Evolutionary conservation across 2,113 vertebrate genomes (phyloP), one percentile per base, ranked within the genome.

Genomic region (Baryphthengus martii): DNA sequence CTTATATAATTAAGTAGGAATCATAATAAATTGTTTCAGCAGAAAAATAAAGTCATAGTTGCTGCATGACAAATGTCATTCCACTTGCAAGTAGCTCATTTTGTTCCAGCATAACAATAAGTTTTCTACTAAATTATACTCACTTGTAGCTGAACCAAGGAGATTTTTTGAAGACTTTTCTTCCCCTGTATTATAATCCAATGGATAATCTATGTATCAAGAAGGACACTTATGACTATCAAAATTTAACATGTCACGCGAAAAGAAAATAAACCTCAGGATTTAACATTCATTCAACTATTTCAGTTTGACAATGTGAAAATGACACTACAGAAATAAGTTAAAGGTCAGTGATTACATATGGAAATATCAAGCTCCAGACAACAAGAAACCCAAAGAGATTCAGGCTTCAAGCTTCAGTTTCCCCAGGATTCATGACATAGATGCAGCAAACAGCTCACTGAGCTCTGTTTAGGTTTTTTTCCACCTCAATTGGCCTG

Each of bases 101-200:
- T 77, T 84, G 35, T 52, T 95, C 79, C 66, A 91, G 50, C 28
- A 85, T 37, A 94, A 16, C 18, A 75, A 11, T 45, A 65, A 24
- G 21, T 52, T 25, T 78, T 52, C 40, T 73, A 47, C 9, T 21
- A 84, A 55, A 62, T 63, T 68, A 90, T 94, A 99, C 99, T 94
- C 97, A 99, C 99, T 99, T 94, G 99, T 99, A 88, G 99, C 99
- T 91, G 99, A 99, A 72, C 99, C 99, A 88, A 99, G 98, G 80
- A 99, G 98, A 97, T 99, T 99, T 97, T 99, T 99, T 37, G 99
- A 99, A 72, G 98, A 97, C 95, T 99, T 99, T 96, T 99, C 99
- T 95, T 99, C 99, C 39, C 98, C 98, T 10, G 98, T 98, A 93
- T 97, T 98, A 96, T 99, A 99, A 91, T 99, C 99, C 75, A 99